phyloP scores from a whole-genome alignment of 2,797 vertebrate species.

The Bradypodion ventrale region DNA sequence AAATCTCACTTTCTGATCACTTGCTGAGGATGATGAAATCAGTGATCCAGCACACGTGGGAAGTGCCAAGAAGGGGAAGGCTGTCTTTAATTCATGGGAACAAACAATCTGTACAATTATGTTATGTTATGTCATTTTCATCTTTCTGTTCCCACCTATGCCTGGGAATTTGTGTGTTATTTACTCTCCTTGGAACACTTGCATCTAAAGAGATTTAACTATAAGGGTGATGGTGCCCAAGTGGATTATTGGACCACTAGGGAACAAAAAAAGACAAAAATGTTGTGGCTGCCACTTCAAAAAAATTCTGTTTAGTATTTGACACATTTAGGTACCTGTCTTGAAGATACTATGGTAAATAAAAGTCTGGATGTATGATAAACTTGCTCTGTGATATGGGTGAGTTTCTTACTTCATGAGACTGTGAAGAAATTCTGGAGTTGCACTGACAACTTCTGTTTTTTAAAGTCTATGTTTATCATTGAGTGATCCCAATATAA shows the following conservation, averaged over 20 bases:
- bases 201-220: too few species aligned
- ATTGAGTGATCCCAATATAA: conserved; percentile 5
- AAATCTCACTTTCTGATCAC: neutral
- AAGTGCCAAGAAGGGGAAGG: neutral
- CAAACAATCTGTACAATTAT: neutral
- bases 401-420: neutral
- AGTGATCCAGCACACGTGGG: neutral
- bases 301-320: neutral
- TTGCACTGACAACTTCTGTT: neutral
- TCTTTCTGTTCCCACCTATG: neutral
- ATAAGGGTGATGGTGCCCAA: too few species aligned
- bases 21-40: neutral
- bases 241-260: too few species aligned
- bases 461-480: conserved; percentile 2
- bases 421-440: neutral
- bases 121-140: neutral
- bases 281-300: too few species aligned
- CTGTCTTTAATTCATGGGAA: neutral
- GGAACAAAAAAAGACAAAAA: too few species aligned
- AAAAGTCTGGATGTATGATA: neutral
- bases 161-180: neutral
- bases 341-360: neutral
- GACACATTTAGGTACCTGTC: neutral
- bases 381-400: neutral
- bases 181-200: neutral